Percentiles rank a stretch among this genome's conserved stretches.
phyloP scores from a whole-genome alignment of 2,888 invertebrate species.

The Beris morrisii region DNA sequence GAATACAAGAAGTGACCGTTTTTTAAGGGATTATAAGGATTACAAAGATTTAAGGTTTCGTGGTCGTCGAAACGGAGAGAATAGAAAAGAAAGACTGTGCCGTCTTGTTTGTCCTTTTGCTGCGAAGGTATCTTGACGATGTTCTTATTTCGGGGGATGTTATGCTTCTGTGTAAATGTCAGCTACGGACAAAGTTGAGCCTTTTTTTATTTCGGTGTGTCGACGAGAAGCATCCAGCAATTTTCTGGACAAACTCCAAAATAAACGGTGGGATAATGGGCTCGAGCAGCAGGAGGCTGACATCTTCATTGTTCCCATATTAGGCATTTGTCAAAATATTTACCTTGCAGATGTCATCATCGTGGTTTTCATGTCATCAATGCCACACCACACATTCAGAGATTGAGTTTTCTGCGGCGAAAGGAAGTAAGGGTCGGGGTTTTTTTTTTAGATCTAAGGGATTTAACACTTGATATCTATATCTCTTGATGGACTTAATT shows the following conservation, averaged over 20 bases:
- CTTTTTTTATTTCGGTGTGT: neutral
- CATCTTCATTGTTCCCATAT: constrained; percentile 42
- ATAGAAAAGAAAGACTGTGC: neutral
- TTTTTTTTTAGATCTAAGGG: too few species aligned
- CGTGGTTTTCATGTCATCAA: constrained; percentile 16
- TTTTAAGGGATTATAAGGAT: constrained; percentile 24
- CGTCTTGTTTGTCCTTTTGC: constrained; percentile 18
- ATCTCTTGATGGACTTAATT: too few species aligned
- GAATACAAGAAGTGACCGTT: constrained; percentile 7
- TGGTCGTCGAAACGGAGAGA: neutral
- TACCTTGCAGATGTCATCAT: constrained; percentile 43
- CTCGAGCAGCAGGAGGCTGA: constrained; percentile 40
- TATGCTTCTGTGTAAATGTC: neutral
- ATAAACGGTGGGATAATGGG: constrained; percentile 15
- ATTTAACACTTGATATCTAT: too few species aligned
- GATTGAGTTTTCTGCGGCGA: too few species aligned
- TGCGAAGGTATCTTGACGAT: neutral
- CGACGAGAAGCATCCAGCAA: constrained; percentile 2
- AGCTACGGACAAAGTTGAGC: neutral
- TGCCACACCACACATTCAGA: constrained; percentile 2
- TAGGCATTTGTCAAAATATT: constrained; percentile 45
- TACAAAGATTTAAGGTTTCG: neutral
- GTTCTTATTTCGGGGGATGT: neutral
- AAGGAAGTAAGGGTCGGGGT: too few species aligned
- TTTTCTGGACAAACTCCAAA: constrained; percentile 21